These are phyloP conservation scores for Puntigrus tetrazona DNA, from an alignment of 2,113 vertebrate species.

Conservation along the genomic window DNA sequence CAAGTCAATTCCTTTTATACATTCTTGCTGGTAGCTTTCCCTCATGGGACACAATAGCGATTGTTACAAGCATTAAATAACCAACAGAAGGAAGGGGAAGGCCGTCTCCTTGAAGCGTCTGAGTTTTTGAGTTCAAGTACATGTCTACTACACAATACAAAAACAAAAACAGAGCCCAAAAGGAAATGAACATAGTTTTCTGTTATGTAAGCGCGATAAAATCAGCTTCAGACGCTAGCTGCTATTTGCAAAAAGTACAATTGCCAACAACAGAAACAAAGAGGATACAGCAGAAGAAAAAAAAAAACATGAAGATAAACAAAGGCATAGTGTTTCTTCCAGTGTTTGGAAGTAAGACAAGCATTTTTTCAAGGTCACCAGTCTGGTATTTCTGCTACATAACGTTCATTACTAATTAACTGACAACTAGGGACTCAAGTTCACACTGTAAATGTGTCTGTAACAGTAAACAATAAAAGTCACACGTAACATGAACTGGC, in stretches of 20 bases:
- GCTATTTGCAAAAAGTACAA: constrained; percentile 42
- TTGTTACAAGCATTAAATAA: constrained; percentile 60
- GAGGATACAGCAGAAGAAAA: constrained; percentile 22
- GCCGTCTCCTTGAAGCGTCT: constrained; percentile 55
- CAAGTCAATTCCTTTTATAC: not conserved
- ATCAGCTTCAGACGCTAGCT: constrained; percentile 47
- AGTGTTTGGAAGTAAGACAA: constrained; percentile 6
- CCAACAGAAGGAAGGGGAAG: constrained; percentile 60
- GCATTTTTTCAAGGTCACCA: constrained; percentile 13
- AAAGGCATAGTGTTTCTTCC: not conserved
- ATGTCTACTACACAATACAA: constrained; percentile 55
- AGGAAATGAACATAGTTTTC: constrained; percentile 58
- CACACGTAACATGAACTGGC: not conserved
- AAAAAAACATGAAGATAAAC: constrained; percentile 11
- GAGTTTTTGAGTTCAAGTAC: constrained; percentile 38
- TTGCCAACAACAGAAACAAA: not conserved
- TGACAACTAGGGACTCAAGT: not conserved
- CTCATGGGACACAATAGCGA: constrained; percentile 64
- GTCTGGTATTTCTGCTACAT: not conserved
- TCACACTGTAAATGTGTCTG: not conserved
- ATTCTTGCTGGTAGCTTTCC: constrained; percentile 47
- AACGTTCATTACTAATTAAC: constrained; percentile 4
- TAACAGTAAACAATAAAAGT: not conserved
- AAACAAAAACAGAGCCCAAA: constrained; percentile 60
- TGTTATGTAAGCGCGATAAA: constrained; percentile 51